These are phyloP conservation scores for Ditula angustiorana DNA, from an alignment of 2,888 invertebrate genomes.

Conservation along the genomic window DNA sequence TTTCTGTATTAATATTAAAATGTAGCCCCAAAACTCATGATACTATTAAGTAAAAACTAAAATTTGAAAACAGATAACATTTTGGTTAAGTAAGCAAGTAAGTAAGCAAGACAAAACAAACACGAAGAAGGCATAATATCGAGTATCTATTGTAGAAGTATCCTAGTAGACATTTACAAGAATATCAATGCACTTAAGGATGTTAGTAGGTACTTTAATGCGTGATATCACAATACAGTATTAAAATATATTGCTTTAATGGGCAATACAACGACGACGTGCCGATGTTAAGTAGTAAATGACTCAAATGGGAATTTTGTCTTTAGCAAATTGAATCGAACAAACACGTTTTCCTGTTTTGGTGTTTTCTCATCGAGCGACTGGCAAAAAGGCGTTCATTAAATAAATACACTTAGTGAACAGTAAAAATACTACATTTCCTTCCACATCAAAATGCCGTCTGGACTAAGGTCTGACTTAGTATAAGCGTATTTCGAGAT, in stretches of 20 bases:
- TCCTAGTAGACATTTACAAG: background rate
- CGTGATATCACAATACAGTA: background rate
- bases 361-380: conserved; percentile 12
- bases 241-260: background rate
- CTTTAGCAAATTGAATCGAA: background rate
- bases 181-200: background rate
- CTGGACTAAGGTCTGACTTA: conserved; percentile 7
- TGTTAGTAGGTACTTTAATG: conserved; percentile 7
- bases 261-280: background rate
- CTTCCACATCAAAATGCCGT: background rate
- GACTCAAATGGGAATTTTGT: conserved; percentile 1
- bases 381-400: background rate
- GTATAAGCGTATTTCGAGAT: conserved; percentile 12
- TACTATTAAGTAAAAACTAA: no score
- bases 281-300: background rate
- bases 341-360: background rate
- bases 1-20: no score
- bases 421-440: background rate
- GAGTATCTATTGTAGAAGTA: background rate
- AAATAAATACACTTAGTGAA: background rate
- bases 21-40: background rate
- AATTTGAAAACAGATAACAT: no score
- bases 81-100: background rate
- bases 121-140: conserved; percentile 24
- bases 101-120: background rate